These are phyloP conservation scores for Drosophila pectinifera DNA, from an alignment of 1,140 invertebrate genomes.

Conservation along the genomic window DNA sequence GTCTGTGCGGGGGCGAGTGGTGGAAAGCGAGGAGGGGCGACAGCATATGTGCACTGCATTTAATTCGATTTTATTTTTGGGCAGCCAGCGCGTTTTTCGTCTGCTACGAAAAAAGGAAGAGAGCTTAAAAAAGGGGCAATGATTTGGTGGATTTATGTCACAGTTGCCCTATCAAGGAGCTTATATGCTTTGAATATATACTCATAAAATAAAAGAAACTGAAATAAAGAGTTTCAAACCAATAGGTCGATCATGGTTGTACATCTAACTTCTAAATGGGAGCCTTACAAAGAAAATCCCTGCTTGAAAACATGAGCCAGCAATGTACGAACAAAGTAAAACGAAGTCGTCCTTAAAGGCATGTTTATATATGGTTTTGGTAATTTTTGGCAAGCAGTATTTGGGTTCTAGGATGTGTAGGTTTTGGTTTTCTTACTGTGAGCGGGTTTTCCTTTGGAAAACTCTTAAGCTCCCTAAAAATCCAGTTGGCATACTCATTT, in stretches of 20 bases:
- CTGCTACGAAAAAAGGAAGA: slow-evolving; percentile 38
- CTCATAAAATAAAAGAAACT: neutral
- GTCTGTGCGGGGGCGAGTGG: neutral
- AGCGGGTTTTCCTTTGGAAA: no score
- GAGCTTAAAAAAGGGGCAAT: neutral
- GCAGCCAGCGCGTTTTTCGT: slow-evolving; percentile 14
- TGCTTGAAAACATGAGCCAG: no score
- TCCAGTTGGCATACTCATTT: no score
- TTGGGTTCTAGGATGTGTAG: neutral
- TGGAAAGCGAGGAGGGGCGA: neutral
- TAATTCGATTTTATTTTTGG: slow-evolving; percentile 65
- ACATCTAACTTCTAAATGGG: no score
- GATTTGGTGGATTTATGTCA: neutral
- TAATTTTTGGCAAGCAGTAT: neutral
- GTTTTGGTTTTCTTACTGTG: neutral
- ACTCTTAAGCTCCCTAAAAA: no score
- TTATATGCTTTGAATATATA: neutral
- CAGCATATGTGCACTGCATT: slow-evolving; percentile 54
- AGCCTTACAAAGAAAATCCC: no score
- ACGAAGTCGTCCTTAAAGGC: neutral
- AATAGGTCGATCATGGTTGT: no score
- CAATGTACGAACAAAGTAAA: no score
- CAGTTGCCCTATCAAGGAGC: neutral
- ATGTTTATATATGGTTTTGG: neutral
- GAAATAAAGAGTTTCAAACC: neutral